A percentile compares a stretch with the other conserved stretches of the same genome.
These are phyloP conservation scores for Catocala sponsa DNA, from an alignment of 2,888 invertebrate species.

Conservation along the genomic window DNA sequence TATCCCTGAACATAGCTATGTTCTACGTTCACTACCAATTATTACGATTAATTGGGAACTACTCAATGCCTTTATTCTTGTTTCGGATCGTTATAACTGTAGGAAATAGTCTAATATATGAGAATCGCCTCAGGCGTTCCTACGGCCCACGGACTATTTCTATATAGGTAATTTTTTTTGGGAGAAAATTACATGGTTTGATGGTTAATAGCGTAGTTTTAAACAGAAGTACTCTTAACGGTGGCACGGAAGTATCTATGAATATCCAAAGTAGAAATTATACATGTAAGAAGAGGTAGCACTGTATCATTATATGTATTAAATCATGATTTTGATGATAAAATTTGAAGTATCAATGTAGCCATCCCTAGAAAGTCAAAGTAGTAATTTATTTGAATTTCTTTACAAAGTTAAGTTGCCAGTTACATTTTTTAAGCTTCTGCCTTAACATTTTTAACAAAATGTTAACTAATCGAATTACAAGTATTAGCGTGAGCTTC, in stretches of 20 bases:
- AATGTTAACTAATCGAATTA: too few relatives aligned
- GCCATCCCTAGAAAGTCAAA: conserved; percentile 3
- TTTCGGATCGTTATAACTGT: conserved; percentile 64
- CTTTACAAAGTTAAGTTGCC: too few relatives aligned
- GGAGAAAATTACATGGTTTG: conserved; percentile 59
- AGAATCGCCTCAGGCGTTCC: conserved; percentile 54
- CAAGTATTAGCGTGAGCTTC: too few relatives aligned
- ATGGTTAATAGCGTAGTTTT: conserved; percentile 60
- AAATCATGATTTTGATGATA: conserved; percentile 36
- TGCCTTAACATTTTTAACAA: too few relatives aligned
- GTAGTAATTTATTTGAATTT: background rate
- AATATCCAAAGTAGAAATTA: conserved; percentile 39
- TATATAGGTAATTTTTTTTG: conserved; percentile 54
- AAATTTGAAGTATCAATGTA: conserved; percentile 10
- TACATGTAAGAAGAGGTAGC: conserved; percentile 33
- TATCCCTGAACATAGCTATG: conserved; percentile 58
- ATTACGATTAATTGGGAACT: conserved; percentile 75
- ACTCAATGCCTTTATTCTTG: conserved; percentile 65
- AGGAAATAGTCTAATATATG: conserved; percentile 59
- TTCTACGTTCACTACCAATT: conserved; percentile 64
- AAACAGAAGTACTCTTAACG: conserved; percentile 60
- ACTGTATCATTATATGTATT: conserved; percentile 45
- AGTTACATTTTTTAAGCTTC: too few relatives aligned
- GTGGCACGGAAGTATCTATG: conserved; percentile 54
- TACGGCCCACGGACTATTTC: conserved; percentile 50